A percentile compares a stretch with the other conserved stretches of the same genome.
phyloP scores from a whole-genome alignment of 2,113 vertebrate genomes.

The Cebidichthys violaceus region DNA sequence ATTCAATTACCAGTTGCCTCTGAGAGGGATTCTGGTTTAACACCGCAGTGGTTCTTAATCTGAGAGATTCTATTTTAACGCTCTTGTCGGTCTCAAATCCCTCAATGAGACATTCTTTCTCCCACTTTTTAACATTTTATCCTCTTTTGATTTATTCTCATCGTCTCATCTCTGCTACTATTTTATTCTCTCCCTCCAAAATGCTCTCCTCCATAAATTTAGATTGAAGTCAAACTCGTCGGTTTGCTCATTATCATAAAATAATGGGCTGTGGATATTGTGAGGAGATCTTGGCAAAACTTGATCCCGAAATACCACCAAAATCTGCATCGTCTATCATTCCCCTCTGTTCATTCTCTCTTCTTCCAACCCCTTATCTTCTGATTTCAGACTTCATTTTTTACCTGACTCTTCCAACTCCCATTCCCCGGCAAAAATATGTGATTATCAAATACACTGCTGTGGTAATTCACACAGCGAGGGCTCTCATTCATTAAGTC shows the following conservation, averaged over 20 bases:
- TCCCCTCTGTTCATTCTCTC: background rate
- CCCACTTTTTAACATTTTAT: constrained; percentile 19
- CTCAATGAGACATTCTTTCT: constrained; percentile 35
- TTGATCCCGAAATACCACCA: constrained; percentile 47
- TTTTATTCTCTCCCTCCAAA: constrained; percentile 12
- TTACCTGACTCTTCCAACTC: constrained; percentile 14
- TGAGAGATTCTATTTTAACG: constrained; percentile 52
- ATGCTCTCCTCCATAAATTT: constrained; percentile 45
- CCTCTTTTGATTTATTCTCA: constrained; percentile 22
- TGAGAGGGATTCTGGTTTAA: constrained; percentile 67
- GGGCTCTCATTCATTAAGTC: constrained; percentile 63
- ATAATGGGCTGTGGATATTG: constrained; percentile 78
- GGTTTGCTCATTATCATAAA: constrained; percentile 83
- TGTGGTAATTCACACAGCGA: constrained; percentile 50
- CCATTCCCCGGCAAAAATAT: constrained; percentile 25
- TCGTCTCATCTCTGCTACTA: constrained; percentile 18
- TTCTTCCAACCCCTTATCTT: constrained; percentile 12
- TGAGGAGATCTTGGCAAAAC: constrained; percentile 50
- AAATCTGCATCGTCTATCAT: constrained; percentile 29
- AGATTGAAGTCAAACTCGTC: constrained; percentile 64
- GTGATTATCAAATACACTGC: constrained; percentile 61
- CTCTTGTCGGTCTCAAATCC: constrained; percentile 69
- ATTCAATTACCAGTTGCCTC: constrained; percentile 69
- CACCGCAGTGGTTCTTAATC: constrained; percentile 65
- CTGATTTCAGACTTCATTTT: constrained; percentile 27